Conservation (phyloP, 2,113 vertebrate genomes). For the Epinephelus cyanopodus region DNA sequence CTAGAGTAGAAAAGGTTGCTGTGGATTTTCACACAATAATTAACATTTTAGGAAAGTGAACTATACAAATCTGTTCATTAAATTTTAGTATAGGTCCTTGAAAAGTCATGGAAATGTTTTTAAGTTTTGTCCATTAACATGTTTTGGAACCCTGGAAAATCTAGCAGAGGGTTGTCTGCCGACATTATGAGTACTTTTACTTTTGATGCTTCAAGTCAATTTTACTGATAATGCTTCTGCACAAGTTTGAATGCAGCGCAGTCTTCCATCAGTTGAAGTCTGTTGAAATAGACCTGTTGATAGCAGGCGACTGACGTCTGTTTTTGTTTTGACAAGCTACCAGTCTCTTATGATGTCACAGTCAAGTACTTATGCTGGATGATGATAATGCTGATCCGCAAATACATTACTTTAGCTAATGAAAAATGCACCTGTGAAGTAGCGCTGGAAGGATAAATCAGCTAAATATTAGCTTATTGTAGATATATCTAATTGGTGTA, state of each 20-base stretch:
- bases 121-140: too few relatives aligned
- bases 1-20: too few relatives aligned
- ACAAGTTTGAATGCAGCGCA: neutral
- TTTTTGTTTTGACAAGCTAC: neutral
- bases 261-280: neutral
- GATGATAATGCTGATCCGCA: neutral
- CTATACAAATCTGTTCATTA: too few relatives aligned
- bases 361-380: neutral
- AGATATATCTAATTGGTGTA: neutral
- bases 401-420: neutral
- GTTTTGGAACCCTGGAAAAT: neutral
- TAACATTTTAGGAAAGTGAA: too few relatives aligned
- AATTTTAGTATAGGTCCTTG: too few relatives aligned
- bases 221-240: neutral
- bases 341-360: neutral
- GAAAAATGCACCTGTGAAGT: neutral
- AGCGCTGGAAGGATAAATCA: neutral
- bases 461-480: neutral
- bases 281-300: conserved; percentile 9
- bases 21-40: too few relatives aligned
- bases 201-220: neutral
- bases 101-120: too few relatives aligned
- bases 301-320: neutral
- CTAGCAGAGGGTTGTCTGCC: neutral
- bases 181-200: neutral